Percentiles rank a stretch among this genome's conserved stretches.
Conservation (phyloP, 2,113 vertebrate genomes). For the Plecotus auritus region DNA sequence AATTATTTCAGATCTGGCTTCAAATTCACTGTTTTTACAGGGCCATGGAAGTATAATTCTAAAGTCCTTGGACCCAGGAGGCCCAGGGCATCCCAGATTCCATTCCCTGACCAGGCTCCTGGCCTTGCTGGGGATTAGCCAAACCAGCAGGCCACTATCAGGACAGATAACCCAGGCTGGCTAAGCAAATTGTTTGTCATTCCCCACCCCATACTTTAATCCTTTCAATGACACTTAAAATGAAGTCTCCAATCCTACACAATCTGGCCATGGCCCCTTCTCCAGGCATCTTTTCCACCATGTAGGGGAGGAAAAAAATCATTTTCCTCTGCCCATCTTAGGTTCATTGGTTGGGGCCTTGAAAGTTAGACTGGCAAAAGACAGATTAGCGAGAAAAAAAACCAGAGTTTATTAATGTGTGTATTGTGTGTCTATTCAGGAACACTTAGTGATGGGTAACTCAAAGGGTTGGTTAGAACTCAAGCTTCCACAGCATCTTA, state of each 20-base stretch:
- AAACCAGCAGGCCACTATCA: background rate
- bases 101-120: background rate
- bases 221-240: background rate
- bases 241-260: background rate
- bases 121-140: too few relatives aligned
- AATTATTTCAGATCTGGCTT: background rate
- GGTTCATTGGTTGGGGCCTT: background rate
- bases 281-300: background rate
- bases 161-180: background rate
- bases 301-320: background rate
- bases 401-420: background rate
- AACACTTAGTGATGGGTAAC: background rate
- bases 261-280: background rate
- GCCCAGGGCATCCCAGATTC: background rate
- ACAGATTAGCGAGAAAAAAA: background rate
- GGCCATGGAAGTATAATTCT: background rate
- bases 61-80: background rate
- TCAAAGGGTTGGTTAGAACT: background rate
- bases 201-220: background rate
- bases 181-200: background rate
- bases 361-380: background rate
- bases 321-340: background rate
- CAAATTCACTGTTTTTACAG: background rate
- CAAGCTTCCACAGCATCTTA: background rate
- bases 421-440: accelerated